phyloP scores from a whole-genome alignment of 2,888 invertebrate species.

The Parnassius smintheus region DNA sequence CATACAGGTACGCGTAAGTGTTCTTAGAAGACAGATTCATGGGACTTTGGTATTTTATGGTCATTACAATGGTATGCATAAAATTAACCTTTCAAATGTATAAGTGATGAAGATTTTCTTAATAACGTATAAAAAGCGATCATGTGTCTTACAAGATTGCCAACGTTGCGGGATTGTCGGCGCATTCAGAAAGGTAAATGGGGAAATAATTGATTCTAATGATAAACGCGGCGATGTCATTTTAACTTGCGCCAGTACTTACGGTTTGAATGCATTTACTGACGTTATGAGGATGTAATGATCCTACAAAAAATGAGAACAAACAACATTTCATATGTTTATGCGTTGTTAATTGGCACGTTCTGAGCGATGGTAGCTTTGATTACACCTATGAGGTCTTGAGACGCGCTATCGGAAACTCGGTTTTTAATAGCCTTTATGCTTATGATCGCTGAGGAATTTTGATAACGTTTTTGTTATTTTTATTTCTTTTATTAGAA shows the following conservation, averaged over 20 bases:
- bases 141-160: constrained; percentile 54
- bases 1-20: constrained; percentile 32
- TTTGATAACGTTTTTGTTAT: constrained; percentile 4
- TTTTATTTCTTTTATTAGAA: neutral
- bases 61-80: constrained; percentile 41
- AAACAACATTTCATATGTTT: constrained; percentile 38
- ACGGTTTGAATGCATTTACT: constrained; percentile 44
- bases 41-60: constrained; percentile 36
- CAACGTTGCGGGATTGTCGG: constrained; percentile 50
- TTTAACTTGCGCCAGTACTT: constrained; percentile 51
- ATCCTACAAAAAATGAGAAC: constrained; percentile 54
- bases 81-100: constrained; percentile 41
- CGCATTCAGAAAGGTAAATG: constrained; percentile 46
- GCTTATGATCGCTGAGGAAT: constrained; percentile 9
- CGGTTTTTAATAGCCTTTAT: constrained; percentile 14
- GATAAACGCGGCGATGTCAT: constrained; percentile 59
- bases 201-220: constrained; percentile 68
- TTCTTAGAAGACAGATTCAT: constrained; percentile 32
- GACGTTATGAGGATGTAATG: constrained; percentile 51
- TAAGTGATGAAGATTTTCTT: constrained; percentile 43
- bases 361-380: constrained; percentile 37
- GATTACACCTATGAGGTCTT: constrained; percentile 31
- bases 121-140: constrained; percentile 55
- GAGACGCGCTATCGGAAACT: constrained; percentile 9
- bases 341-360: constrained; percentile 40